Evolutionary conservation across 2,888 invertebrate species (phyloP).

Genomic region (Callyntrura guangdongensis): DNA sequence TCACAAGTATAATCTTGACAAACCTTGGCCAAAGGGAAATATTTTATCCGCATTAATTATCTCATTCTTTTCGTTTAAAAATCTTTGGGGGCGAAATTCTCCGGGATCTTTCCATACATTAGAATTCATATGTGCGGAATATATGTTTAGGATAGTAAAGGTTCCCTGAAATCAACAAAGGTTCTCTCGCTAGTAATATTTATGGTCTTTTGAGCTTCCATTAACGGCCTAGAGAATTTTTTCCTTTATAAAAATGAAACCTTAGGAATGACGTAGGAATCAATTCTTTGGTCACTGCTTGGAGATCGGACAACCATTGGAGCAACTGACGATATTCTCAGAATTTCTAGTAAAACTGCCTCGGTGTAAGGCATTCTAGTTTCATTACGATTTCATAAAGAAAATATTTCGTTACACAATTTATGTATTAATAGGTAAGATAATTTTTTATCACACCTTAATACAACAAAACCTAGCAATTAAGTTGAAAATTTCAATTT

Average conservation of each 20-base stretch:
- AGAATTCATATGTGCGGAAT: conserved; percentile 70
- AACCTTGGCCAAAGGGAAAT: conserved; percentile 80
- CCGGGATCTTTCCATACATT: conserved; percentile 74
- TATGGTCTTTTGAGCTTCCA: too few relatives aligned
- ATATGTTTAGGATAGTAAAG: conserved; percentile 70
- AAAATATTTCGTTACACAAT: too few relatives aligned
- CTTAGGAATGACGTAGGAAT: conserved; percentile 74
- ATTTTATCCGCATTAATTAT: conserved; percentile 80
- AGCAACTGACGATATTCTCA: conserved; percentile 77
- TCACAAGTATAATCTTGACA: neutral
- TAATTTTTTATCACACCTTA: neutral
- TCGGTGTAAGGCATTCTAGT: conserved; percentile 83
- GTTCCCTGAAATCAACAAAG: conserved; percentile 73
- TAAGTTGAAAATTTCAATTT: neutral
- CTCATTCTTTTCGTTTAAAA: conserved; percentile 76
- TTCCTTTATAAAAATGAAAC: too few relatives aligned
- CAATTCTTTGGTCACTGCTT: conserved; percentile 66
- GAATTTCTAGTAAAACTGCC: conserved; percentile 80
- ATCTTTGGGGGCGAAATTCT: conserved; percentile 79
- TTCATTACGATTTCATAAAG: too few relatives aligned
- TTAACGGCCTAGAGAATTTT: too few relatives aligned
- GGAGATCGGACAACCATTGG: conserved; percentile 78
- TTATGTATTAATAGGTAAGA: neutral
- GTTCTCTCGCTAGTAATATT: neutral
- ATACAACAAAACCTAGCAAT: too few relatives aligned